Base-by-base conservation (phyloP, 2,113 vertebrate species). In the Cynocephalus volans region DNA sequence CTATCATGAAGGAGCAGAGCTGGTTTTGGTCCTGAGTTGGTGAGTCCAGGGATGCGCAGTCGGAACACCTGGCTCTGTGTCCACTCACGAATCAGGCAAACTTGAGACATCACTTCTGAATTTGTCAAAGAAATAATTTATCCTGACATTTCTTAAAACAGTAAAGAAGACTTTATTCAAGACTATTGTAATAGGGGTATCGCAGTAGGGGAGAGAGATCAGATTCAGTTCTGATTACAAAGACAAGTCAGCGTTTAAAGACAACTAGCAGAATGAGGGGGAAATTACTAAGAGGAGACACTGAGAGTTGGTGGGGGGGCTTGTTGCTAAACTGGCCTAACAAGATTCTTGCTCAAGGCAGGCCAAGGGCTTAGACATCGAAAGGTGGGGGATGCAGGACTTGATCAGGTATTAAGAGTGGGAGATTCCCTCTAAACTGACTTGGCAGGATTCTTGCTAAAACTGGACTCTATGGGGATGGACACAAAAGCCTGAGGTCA, bases 1-100 rank as follows among this genome's bases (percentile, higher is more conserved):
- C 14, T 11, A 3, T 58, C 28, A 12, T 0, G 0, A 19, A 31
- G 45, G 28, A 24, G 33, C 12, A 3, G 1, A 67, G 50, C 15
- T 19, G 50, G 60, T 48, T 23, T 19, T 52, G 18, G 31, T 18
- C 11, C 56, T 41, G 1, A 21, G 69, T 52, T 5, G 52, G 6
- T 19, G 48, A 79, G 8, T 15, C 36, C 45, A 24, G 0, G 8
- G 58, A 18, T 0, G 1, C n/a, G 33, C 11, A 4, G 52, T 45
- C 6, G 21, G n/a, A 79, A 56, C 65, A 9, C 10, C 15, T 81
- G 90, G 58, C 58, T 86, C 62, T 33, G 14, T 33, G 56, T 90
- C 65, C 4, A 0, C 18, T 45, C 10, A 13, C 10, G 23, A n/a
- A 70, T 45, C 60, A 31, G 52, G 31, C 26, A 21, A 11, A 86